Conservation (phyloP, 2,113 vertebrate species). For the Aythya baeri region DNA sequence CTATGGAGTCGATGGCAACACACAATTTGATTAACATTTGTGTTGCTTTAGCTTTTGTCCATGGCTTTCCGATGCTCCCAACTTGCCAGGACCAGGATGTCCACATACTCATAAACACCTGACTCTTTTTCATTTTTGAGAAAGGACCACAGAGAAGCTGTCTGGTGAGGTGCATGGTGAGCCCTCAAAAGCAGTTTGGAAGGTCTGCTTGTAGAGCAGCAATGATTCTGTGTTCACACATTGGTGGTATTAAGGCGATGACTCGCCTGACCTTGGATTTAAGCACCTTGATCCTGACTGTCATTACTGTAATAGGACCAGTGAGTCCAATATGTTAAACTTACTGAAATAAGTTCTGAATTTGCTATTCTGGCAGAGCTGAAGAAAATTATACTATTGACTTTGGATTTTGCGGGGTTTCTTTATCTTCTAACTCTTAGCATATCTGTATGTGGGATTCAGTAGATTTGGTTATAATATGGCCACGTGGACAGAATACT, state of each 20-base stretch:
- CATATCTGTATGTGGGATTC: accelerated
- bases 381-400: not conserved
- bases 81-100: not conserved
- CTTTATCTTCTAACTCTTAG: not conserved
- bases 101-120: not conserved
- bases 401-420: not conserved
- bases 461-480: not conserved
- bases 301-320: not conserved
- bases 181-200: not conserved
- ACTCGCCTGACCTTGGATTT: not conserved
- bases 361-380: not conserved
- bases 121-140: not conserved
- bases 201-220: not conserved
- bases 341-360: not conserved
- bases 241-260: not conserved
- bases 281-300: not conserved
- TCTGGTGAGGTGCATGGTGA: not conserved
- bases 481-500: not conserved
- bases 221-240: not conserved
- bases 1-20: not conserved
- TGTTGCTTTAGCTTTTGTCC: not conserved
- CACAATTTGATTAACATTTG: not conserved
- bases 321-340: not conserved
- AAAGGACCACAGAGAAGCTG: not conserved
- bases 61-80: not conserved